A percentile compares a stretch with the other conserved stretches of the same genome.
phyloP scores from a whole-genome alignment of 2,113 vertebrate genomes.

The Neomonachus schauinslandi region DNA sequence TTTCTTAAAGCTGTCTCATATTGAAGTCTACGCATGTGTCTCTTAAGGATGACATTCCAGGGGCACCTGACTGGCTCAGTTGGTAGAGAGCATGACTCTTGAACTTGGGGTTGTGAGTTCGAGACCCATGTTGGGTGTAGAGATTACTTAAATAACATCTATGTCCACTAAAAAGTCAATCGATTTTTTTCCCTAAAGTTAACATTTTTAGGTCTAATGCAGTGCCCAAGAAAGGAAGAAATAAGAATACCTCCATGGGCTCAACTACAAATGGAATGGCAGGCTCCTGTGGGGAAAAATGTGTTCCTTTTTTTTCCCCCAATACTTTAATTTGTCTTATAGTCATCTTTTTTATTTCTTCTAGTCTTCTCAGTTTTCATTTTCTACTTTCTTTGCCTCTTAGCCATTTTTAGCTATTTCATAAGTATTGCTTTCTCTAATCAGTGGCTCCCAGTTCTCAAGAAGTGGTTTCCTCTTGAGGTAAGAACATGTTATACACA shows the following conservation, averaged over 20 bases:
- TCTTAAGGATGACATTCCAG: not conserved
- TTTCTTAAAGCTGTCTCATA: not conserved
- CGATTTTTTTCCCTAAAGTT: not conserved
- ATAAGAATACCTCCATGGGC: too few relatives aligned
- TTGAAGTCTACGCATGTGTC: not conserved
- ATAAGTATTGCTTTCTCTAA: not conserved
- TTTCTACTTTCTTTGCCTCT: constrained; percentile 22
- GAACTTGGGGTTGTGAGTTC: not conserved
- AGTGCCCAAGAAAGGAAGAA: too few relatives aligned
- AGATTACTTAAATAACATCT: not conserved
- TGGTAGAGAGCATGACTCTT: not conserved
- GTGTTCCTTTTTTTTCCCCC: not conserved
- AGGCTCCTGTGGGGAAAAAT: not conserved
- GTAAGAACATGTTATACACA: not conserved
- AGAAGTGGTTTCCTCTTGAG: not conserved
- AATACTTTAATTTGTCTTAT: not conserved
- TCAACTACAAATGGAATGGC: too few relatives aligned
- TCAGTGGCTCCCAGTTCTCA: not conserved
- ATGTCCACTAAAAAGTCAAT: not conserved
- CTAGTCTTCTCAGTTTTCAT: not conserved
- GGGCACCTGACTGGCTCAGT: not conserved
- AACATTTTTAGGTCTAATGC: too few relatives aligned
- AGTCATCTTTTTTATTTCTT: constrained; percentile 2
- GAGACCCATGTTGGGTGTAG: not conserved
- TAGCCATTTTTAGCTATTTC: not conserved